Conservation (phyloP, 2,888 invertebrate species). For the Argynnis bischoffii region DNA sequence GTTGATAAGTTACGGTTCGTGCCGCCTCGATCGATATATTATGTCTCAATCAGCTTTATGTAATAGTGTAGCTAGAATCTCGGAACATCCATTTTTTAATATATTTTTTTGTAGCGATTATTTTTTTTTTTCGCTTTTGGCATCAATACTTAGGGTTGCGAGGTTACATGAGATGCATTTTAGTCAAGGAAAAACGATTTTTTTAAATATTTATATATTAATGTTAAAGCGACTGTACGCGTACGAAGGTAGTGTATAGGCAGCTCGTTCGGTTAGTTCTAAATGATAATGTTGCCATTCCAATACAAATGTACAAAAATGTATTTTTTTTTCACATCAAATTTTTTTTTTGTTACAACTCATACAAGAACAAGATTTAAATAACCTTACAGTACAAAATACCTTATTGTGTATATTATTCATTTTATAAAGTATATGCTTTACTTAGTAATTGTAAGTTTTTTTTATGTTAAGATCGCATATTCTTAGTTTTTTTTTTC, state of each 20-base stretch:
- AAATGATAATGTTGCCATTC: slow-evolving; percentile 52
- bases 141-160: slow-evolving; percentile 21
- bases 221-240: background rate
- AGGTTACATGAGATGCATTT: slow-evolving; percentile 15
- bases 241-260: slow-evolving; percentile 37
- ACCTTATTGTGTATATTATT: slow-evolving; percentile 73
- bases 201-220: slow-evolving; percentile 5
- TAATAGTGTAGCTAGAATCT: slow-evolving; percentile 37
- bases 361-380: slow-evolving; percentile 36
- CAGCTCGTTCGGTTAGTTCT: slow-evolving; percentile 53
- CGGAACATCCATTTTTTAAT: slow-evolving; percentile 17
- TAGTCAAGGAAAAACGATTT: slow-evolving; percentile 18
- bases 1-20: slow-evolving; percentile 39
- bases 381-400: slow-evolving; percentile 80
- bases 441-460: slow-evolving; percentile 70
- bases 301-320: slow-evolving; percentile 45
- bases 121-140: slow-evolving; percentile 4
- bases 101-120: background rate
- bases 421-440: slow-evolving; percentile 72
- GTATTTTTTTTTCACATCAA: slow-evolving; percentile 25
- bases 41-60: slow-evolving; percentile 39
- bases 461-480: slow-evolving; percentile 52
- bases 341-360: slow-evolving; percentile 27
- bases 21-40: slow-evolving; percentile 39
- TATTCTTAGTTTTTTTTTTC: slow-evolving; percentile 48